Base-by-base conservation (phyloP, 2,113 vertebrate species). In the Urocitellus parryii region DNA sequence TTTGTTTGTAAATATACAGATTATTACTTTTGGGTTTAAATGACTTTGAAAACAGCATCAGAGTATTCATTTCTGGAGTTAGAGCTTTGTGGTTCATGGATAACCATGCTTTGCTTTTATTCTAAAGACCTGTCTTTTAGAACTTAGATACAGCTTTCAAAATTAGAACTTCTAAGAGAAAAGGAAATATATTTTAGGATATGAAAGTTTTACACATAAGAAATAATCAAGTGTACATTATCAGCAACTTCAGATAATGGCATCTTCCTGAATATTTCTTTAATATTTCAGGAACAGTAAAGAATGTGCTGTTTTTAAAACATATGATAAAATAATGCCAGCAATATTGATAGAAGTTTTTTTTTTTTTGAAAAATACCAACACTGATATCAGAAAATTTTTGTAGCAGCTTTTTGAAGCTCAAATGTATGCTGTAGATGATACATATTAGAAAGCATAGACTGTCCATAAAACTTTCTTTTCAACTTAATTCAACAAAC, bases 31-130 rank as follows among this genome's bases (percentile, higher is more conserved):
- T 72, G 80, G 29, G 91, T 95, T 61, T 32, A 91, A 94, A 51
- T 16, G 42, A 88, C 79, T 96, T 97, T 94, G 88, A 96, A 97
- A 93, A 96, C 42, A 94, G 67, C 27, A 96, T 90, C 83, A 97
- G 79, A 97, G 29, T 39, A 97, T 68, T 18, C 80, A 67, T 76
- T 17, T 16, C 16, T 91, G 58, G 81, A 96, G 86, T 95, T 17
- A 27, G 27, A 6, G 76, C 8, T 90, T 97, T 84, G 94, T 78
- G 96, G 34, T 45, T 89, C 29, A 68, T 77, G 86, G 42, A 48
- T 83, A 89, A 83, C 4, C 95, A 25, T 25, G 42, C 1, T 95
- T 58, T 96, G 67, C 63, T 93, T 88, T 74, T 97, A 84, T 88
- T 39, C 4, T 93, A 83, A 94, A 32, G 48, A 24, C 4, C 20